These are phyloP conservation scores for Ictalurus furcatus DNA, from an alignment of 2,113 vertebrate species.

Conservation along the genomic window DNA sequence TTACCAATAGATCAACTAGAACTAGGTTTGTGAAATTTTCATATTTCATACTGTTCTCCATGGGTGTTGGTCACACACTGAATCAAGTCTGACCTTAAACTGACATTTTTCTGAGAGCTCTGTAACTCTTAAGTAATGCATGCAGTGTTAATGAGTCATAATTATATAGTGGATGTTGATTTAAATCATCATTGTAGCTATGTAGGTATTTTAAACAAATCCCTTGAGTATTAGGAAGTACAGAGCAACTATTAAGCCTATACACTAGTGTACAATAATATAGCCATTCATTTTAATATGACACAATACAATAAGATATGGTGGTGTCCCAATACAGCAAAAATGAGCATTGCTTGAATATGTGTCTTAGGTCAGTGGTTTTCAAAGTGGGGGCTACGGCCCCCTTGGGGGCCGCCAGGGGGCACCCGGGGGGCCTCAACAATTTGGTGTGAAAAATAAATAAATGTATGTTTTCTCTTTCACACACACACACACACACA, in stretches of 20 bases:
- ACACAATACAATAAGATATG: not conserved
- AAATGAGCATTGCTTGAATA: not conserved
- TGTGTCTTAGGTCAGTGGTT: not conserved
- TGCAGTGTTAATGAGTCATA: not conserved
- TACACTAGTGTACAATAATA: not conserved
- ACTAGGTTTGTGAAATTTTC: not conserved
- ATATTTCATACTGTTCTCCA: not conserved
- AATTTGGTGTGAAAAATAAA: too few species aligned
- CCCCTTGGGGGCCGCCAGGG: too few species aligned
- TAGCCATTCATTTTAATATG: not conserved
- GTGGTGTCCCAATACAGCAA: not conserved
- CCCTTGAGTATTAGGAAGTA: not conserved
- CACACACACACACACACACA: too few species aligned
- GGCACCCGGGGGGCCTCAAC: too few species aligned
- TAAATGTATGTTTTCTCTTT: too few species aligned
- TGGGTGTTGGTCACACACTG: not conserved
- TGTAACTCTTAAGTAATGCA: not conserved
- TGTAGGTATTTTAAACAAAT: not conserved
- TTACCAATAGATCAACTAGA: not conserved
- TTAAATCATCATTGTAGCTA: not conserved
- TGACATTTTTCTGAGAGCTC: not conserved
- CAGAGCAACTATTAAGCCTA: not conserved
- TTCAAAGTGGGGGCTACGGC: too few species aligned
- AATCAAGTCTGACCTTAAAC: not conserved
- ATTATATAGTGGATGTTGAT: not conserved